A percentile compares a stretch with the other conserved stretches of the same genome.
These are phyloP conservation scores for Lepidurus packardi DNA, from an alignment of 1,140 invertebrate genomes.

Conservation along the genomic window DNA sequence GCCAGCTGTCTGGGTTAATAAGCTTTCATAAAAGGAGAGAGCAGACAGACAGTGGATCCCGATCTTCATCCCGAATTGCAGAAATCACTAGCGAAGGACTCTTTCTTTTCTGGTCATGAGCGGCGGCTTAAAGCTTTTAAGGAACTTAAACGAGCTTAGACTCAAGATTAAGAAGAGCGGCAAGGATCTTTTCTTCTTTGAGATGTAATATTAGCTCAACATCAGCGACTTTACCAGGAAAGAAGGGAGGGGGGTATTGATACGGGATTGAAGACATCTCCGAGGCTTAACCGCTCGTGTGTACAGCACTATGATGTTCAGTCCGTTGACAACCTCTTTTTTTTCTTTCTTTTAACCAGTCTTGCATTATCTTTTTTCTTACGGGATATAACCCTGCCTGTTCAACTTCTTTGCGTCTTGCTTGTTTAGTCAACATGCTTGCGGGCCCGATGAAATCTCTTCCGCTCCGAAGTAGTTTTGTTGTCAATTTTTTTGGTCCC, in stretches of 20 bases:
- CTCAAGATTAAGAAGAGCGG: neutral
- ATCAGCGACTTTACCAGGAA: neutral
- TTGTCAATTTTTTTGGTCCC: neutral
- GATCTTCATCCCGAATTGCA: neutral
- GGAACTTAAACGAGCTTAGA: neutral
- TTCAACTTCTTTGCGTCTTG: neutral
- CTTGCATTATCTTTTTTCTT: neutral
- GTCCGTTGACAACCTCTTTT: neutral
- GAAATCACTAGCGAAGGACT: neutral
- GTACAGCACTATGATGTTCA: neutral
- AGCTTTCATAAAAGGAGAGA: neutral
- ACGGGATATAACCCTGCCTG: neutral
- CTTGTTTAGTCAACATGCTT: neutral
- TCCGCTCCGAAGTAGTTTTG: neutral
- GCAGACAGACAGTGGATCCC: neutral
- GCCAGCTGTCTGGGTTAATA: slow-evolving; percentile 4
- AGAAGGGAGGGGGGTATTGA: neutral
- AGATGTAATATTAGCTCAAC: slow-evolving; percentile 12
- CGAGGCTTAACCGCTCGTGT: neutral
- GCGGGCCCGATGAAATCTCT: neutral
- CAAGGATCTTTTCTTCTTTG: neutral
- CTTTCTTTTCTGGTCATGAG: neutral
- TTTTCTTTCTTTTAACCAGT: neutral
- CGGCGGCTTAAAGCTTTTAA: neutral
- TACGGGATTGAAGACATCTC: neutral